Conservation (phyloP, 2,888 invertebrate genomes). For the Sarcophaga caerulescens region DNA sequence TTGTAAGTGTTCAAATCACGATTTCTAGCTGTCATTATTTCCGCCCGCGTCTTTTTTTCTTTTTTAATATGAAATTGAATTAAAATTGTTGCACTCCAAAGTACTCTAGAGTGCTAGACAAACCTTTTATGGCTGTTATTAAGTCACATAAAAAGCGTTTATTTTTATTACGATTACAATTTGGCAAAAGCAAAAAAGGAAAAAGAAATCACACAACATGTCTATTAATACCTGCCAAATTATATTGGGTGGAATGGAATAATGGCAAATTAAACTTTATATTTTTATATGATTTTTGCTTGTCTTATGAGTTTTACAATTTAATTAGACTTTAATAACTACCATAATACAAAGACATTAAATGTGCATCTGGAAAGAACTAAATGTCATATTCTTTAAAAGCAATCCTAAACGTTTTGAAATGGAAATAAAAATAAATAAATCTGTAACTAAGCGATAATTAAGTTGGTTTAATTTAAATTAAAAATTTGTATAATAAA, state of each 20-base stretch:
- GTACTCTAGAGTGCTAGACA: conserved; percentile 2
- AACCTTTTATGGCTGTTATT: conserved; percentile 52
- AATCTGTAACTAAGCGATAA: too few relatives aligned
- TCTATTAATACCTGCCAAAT: conserved; percentile 20
- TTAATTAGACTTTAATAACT: too few relatives aligned
- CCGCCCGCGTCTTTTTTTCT: conserved; percentile 51
- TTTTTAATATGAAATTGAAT: not conserved
- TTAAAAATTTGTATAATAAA: too few relatives aligned
- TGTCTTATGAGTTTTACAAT: too few relatives aligned
- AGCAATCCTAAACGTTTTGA: too few relatives aligned
- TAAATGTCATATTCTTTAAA: too few relatives aligned
- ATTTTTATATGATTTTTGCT: too few relatives aligned
- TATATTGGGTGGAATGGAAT: conserved; percentile 13
- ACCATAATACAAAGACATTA: too few relatives aligned
- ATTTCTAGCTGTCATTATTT: conserved; percentile 56
- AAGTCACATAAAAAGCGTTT: conserved; percentile 26
- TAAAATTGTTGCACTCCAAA: not conserved
- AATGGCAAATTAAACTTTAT: conserved; percentile 1
- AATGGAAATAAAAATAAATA: too few relatives aligned
- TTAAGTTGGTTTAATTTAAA: too few relatives aligned
- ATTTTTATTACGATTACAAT: not conserved
- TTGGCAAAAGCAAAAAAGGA: conserved; percentile 4
- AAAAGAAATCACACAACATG: not conserved
- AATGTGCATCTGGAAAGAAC: too few relatives aligned
- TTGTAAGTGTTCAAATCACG: conserved; percentile 62